Evolutionary conservation across 2,888 invertebrate species (phyloP).

Genomic region (Hypercompe scribonia): DNA sequence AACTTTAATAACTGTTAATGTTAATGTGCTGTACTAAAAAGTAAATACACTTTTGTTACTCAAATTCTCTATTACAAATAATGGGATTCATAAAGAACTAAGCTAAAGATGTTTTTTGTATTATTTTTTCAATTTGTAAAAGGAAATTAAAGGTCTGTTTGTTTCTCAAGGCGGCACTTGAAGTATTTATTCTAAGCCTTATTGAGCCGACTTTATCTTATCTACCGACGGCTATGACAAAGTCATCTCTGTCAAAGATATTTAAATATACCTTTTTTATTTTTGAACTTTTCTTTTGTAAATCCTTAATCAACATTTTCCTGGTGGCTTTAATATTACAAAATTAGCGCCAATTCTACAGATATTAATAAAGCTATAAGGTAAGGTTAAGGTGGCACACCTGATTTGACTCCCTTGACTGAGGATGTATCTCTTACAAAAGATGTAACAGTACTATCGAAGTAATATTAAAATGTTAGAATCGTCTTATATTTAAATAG

Average conservation of each 20-base stretch:
- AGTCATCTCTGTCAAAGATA: constrained; percentile 51
- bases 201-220: constrained; percentile 58
- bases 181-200: constrained; percentile 68
- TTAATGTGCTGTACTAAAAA: neutral
- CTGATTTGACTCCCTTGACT: neutral
- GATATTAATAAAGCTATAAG: neutral
- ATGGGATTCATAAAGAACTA: constrained; percentile 27
- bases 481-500: neutral
- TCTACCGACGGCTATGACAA: constrained; percentile 60
- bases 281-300: constrained; percentile 30
- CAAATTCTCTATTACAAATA: constrained; percentile 28
- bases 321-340: neutral
- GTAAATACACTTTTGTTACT: constrained; percentile 7
- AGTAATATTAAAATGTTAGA: neutral
- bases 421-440: neutral
- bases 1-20: neutral
- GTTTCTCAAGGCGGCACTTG: constrained; percentile 61
- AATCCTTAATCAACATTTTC: constrained; percentile 44
- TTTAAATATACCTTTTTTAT: constrained; percentile 49
- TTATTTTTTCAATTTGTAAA: constrained; percentile 65
- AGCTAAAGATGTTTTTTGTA: constrained; percentile 34
- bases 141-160: constrained; percentile 70
- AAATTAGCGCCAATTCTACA: neutral
- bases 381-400: neutral
- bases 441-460: neutral